Base-by-base conservation (phyloP, 2,113 vertebrate genomes). In the Capreolus pygargus region DNA sequence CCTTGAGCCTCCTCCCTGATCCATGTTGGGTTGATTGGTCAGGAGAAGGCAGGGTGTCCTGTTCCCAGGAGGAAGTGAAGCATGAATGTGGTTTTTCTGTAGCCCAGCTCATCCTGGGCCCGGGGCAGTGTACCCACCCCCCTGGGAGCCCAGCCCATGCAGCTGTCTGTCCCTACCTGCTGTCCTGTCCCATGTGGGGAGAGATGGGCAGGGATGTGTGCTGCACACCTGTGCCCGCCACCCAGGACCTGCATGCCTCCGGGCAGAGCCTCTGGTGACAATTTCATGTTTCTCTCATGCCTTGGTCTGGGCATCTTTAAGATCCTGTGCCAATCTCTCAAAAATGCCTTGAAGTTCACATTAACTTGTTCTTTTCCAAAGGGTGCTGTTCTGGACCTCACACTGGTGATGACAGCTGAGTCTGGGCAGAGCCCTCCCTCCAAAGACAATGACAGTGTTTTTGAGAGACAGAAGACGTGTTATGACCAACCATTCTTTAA, bases 181-280 rank as follows among this genome's bases (percentile, higher is more conserved):
- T 43, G 70, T 74, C 36, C 70, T 27, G 36, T 39, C 12, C 2
- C 36, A 25, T 0, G 2, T 74, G 36, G 36, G 5, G 70, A 27
- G 11, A 74, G 70, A 21, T 2, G 11, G 36, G 64, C 21, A 3
- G 70, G 21, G 70, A 39, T 25, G n/a, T 27, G 70, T 27, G 70
- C 36, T 2, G 21, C 36, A 43, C 21, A 3, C 12, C 4, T 0
- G 3, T 27, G 21, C 36, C 36, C 0, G 0, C 36, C 36, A 2
- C 70, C 36, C 11, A 43, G 36, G 70, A 25, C 36, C 36, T 39
- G 21, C 25, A 11, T 3, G 21, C 70, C 70, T 25, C 36, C 5
- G 3, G 10, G 23, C 36, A 76, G 70, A 39, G 12, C 70, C 23
- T 43, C 70, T 76, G 36, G 14, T 1, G 36, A 25, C 12, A 39